Evolutionary conservation across 1,140 invertebrate species (phyloP), one percentile per base, ranked within the genome.

Genomic region (Maconellicoccus hirsutus): DNA sequence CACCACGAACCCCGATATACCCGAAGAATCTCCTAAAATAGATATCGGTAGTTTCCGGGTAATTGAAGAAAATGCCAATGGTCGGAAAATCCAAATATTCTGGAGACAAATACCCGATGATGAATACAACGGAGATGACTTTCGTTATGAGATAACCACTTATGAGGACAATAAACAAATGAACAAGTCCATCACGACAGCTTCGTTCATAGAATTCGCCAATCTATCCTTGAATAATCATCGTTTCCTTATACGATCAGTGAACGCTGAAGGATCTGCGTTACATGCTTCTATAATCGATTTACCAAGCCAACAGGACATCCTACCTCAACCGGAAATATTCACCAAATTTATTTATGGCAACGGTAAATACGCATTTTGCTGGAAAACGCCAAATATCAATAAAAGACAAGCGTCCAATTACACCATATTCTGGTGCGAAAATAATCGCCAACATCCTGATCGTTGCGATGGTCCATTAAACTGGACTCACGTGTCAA

Each of bases 381-480:
- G 86, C 27, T 91, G 89, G 89, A 83, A 84, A 71, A 79, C 80
- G 29, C 84, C 84, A 52, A 72, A 72, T n/a, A 72, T 76, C 12
- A 59, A 52, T 7, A 70, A 75, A 19, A 3, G 2, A 6, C 29
- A 33, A 12, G 29, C 12, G 4, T 79, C 29, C 1, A 83, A 82
- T 76, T 91, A 89, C 73, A 90, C 89, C 1, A 82, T 91, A 27
- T 91, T 89, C 76, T 89, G 87, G 86, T 90, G 89, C 77, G 82
- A 82, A 66, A 82, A 82, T 71, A 81, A 81, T 1, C 79, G 80
- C n/a, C 84, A 85, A 76, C 76, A 83, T 69, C 84, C 85, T 38
- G 83, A 83, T 77, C 83, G 83, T 59, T 86, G 86, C 75, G 80
- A 78, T 38, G 84, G 85, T 42, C 81, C 80, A 72, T 76, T 86